These are phyloP conservation scores for Tachycineta bicolor DNA, from an alignment of 2,113 vertebrate species.

Conservation along the genomic window DNA sequence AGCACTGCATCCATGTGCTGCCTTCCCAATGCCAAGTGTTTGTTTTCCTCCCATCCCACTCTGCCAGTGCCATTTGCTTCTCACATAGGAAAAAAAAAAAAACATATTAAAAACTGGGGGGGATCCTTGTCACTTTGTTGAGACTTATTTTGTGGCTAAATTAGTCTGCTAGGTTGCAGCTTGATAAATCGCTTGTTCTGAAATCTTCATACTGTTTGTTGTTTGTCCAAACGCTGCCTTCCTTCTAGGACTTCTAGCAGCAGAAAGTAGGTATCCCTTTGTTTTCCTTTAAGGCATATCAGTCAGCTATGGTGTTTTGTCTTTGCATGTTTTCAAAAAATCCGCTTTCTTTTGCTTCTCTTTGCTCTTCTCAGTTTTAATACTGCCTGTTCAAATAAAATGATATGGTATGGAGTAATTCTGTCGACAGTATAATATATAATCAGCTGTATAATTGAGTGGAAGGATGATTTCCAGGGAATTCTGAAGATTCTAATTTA, in stretches of 20 bases:
- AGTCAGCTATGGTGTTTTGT: conserved; percentile 69
- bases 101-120: not conserved
- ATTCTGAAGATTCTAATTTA: not conserved
- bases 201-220: conserved; percentile 83
- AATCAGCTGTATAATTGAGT: not conserved
- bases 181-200: conserved; percentile 76
- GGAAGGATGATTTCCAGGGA: not conserved
- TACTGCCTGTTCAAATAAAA: conserved; percentile 60
- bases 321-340: conserved; percentile 72
- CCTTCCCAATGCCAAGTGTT: not conserved
- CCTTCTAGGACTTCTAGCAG: conserved; percentile 94
- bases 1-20: not conserved
- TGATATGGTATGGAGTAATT: not conserved
- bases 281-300: conserved; percentile 79
- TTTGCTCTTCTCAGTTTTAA: conserved; percentile 72
- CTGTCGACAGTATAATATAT: not conserved
- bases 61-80: not conserved
- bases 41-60: not conserved
- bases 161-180: conserved; percentile 63
- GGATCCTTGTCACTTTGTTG: not conserved
- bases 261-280: conserved; percentile 96
- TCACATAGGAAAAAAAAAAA: not conserved
- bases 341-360: conserved; percentile 57
- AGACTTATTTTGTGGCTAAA: conserved; percentile 59
- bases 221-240: conserved; percentile 89